Evolutionary conservation across 2,113 vertebrate species (phyloP).

Genomic region (Forbesichthys papilliferus): DNA sequence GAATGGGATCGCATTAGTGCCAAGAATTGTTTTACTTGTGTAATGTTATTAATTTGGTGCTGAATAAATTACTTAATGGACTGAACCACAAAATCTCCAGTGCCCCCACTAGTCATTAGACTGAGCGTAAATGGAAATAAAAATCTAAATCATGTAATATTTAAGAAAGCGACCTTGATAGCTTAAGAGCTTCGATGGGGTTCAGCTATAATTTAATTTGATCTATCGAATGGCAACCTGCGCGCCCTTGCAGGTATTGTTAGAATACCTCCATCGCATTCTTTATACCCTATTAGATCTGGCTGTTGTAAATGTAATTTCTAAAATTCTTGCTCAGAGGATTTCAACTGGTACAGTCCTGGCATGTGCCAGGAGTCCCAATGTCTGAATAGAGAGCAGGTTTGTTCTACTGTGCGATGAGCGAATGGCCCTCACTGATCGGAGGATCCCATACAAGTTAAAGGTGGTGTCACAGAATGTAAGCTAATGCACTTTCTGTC

Average conservation of each 20-base stretch:
- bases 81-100: background rate
- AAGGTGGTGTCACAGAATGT: too few relatives aligned
- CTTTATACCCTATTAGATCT: constrained; percentile 56
- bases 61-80: background rate
- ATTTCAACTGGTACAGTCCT: constrained; percentile 23
- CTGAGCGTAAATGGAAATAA: background rate
- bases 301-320: constrained; percentile 53
- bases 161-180: constrained; percentile 17
- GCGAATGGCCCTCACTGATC: constrained; percentile 7
- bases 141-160: constrained; percentile 31
- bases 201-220: constrained; percentile 56
- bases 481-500: too few relatives aligned
- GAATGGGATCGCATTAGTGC: background rate
- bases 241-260: constrained; percentile 36
- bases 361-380: constrained; percentile 11
- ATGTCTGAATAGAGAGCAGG: constrained; percentile 20
- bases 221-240: constrained; percentile 43
- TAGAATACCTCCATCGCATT: constrained; percentile 54
- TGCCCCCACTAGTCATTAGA: background rate
- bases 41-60: background rate
- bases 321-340: constrained; percentile 37
- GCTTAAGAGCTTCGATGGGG: constrained; percentile 24
- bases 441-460: constrained; percentile 30
- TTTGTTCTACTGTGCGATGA: constrained; percentile 11
- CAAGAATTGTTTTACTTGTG: background rate